phyloP scores from a whole-genome alignment of 1,140 invertebrate genomes.

The Archivesica marissinica region DNA sequence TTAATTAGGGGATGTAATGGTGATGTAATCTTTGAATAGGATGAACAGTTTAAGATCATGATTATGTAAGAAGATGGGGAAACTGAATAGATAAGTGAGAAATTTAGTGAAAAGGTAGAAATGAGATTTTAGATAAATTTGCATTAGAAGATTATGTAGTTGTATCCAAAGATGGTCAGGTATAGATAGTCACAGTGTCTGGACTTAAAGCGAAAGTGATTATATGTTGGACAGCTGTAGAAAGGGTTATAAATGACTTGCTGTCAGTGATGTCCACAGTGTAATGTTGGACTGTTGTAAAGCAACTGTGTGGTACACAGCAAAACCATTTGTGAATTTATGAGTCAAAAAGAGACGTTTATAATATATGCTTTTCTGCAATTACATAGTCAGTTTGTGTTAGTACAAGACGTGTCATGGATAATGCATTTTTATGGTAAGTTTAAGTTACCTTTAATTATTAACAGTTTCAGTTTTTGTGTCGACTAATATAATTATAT shows the following conservation, averaged over 20 bases:
- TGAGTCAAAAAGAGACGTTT: conserved; percentile 3
- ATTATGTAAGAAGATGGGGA: conserved; percentile 27
- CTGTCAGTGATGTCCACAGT: conserved; percentile 23
- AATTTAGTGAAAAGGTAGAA: conserved; percentile 1
- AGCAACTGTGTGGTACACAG: conserved; percentile 1
- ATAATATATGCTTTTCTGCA: conserved; percentile 3
- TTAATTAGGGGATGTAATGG: conserved; percentile 42
- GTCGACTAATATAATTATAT: too few relatives aligned
- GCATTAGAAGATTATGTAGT: not conserved
- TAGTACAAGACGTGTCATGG: not conserved
- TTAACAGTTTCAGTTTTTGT: too few relatives aligned
- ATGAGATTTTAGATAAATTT: conserved; percentile 44
- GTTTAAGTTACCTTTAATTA: too few relatives aligned
- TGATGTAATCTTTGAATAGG: conserved; percentile 42
- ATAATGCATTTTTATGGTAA: not conserved
- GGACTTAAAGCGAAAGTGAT: conserved; percentile 28
- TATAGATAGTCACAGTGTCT: conserved; percentile 35
- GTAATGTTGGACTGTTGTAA: not conserved
- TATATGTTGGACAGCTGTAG: conserved; percentile 21
- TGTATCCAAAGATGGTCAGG: not conserved
- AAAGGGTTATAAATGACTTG: conserved; percentile 41
- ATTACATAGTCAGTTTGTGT: not conserved
- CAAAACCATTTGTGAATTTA: conserved; percentile 29
- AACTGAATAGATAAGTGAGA: conserved; percentile 53
- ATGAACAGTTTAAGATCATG: conserved; percentile 26